These are phyloP conservation scores for Stegodyphus dumicola DNA, from an alignment of 1,140 invertebrate genomes.

Conservation along the genomic window DNA sequence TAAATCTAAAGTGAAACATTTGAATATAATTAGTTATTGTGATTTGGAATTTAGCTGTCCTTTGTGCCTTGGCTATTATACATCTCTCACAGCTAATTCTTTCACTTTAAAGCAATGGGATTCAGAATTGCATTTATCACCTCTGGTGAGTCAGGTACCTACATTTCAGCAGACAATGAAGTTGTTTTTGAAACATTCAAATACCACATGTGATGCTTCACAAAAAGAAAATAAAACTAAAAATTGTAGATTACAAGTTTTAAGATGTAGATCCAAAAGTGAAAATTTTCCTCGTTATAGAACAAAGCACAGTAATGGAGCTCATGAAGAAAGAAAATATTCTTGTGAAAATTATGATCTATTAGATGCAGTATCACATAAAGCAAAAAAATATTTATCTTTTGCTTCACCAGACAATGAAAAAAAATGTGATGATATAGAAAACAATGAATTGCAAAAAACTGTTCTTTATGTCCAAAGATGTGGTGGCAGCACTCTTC, in stretches of 20 bases:
- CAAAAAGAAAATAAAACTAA: not conserved
- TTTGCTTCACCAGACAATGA: too few relatives aligned
- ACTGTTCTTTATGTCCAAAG: slow-evolving; percentile 38
- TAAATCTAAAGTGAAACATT: slow-evolving; percentile 1
- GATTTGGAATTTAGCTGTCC: slow-evolving; percentile 35
- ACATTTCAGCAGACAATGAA: not conserved
- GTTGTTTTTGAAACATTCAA: not conserved
- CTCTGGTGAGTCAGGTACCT: too few relatives aligned
- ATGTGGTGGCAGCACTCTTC: slow-evolving; percentile 19
- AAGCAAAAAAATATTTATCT: too few relatives aligned
- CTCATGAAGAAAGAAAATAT: too few relatives aligned
- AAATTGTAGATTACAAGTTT: slow-evolving; percentile 6
- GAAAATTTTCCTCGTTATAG: not conserved
- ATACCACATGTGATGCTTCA: too few relatives aligned
- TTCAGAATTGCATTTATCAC: slow-evolving; percentile 2
- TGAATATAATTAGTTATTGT: not conserved
- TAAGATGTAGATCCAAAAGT: slow-evolving; percentile 7
- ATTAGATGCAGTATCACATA: too few relatives aligned
- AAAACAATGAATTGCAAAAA: slow-evolving; percentile 35
- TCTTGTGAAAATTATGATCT: too few relatives aligned
- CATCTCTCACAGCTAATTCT: not conserved
- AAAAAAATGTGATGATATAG: not conserved
- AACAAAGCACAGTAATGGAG: not conserved
- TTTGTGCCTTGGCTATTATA: slow-evolving; percentile 4
- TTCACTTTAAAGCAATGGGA: slow-evolving; percentile 31